Evolutionary conservation across 2,797 vertebrate genomes (phyloP).

Genomic region (Ispidina picta): DNA sequence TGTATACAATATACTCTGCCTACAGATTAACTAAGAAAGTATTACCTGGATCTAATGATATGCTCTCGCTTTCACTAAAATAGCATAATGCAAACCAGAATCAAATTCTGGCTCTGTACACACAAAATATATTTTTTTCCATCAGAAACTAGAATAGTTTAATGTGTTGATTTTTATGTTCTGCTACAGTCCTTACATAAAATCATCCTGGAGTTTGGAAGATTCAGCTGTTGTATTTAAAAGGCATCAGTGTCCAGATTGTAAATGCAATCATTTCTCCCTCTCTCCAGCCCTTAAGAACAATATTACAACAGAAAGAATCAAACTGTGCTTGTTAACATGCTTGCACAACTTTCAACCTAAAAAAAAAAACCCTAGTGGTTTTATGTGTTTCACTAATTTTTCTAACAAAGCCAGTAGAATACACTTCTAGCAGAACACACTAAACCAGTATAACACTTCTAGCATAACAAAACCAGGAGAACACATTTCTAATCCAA

Average conservation of each 20-base stretch:
- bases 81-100: slow-evolving; percentile 40
- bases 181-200: slow-evolving; percentile 22
- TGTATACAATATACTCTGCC: neutral
- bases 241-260: neutral
- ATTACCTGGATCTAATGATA: slow-evolving; percentile 36
- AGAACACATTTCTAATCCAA: neutral
- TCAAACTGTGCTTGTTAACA: neutral
- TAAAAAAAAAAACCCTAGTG: neutral
- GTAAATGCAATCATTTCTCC: neutral
- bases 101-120: neutral
- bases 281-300: neutral
- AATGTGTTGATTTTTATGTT: slow-evolving; percentile 35
- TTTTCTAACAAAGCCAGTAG: neutral
- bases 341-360: neutral
- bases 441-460: no score
- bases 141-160: slow-evolving; percentile 17
- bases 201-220: slow-evolving; percentile 10
- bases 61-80: slow-evolving; percentile 21
- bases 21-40: neutral
- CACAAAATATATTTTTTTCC: slow-evolving; percentile 20
- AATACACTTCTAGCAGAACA: neutral
- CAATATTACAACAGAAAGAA: neutral
- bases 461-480: no score
- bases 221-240: neutral
- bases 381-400: neutral